phyloP scores from a whole-genome alignment of 2,113 vertebrate species.

The Phycodurus eques region DNA sequence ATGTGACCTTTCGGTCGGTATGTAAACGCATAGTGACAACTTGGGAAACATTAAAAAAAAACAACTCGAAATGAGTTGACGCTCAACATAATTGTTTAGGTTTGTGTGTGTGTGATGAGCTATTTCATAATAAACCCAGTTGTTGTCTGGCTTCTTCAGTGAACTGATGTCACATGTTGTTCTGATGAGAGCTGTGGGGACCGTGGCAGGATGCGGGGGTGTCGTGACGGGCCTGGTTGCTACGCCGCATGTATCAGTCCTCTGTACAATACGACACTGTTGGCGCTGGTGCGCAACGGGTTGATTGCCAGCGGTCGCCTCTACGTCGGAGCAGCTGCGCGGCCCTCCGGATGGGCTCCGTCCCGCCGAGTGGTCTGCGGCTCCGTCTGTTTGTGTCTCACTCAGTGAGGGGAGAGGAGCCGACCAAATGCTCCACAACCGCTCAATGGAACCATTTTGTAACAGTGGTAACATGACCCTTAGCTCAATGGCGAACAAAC shows the following conservation, averaged over 20 bases:
- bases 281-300: slow-evolving; percentile 48
- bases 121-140: not conserved
- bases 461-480: not conserved
- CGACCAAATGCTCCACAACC: not conserved
- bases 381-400: slow-evolving; percentile 2
- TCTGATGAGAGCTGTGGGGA: slow-evolving; percentile 40
- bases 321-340: slow-evolving; percentile 39
- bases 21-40: too few relatives aligned
- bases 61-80: too few relatives aligned
- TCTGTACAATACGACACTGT: slow-evolving; percentile 56
- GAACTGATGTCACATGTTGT: slow-evolving; percentile 43
- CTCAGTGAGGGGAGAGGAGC: not conserved
- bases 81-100: not conserved
- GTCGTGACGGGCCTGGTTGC: slow-evolving; percentile 46
- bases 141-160: not conserved
- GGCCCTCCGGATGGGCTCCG: slow-evolving; percentile 6
- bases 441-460: not conserved
- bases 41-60: too few relatives aligned
- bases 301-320: slow-evolving; percentile 30
- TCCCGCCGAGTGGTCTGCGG: slow-evolving; percentile 10
- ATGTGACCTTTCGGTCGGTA: too few relatives aligned
- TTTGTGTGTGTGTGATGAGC: not conserved
- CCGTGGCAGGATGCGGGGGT: slow-evolving; percentile 51
- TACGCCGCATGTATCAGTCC: slow-evolving; percentile 35
- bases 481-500: not conserved